Percentiles rank a stretch among this genome's conserved stretches.
Conservation (phyloP, 2,888 invertebrate species). For the Sacculina carcini region DNA sequence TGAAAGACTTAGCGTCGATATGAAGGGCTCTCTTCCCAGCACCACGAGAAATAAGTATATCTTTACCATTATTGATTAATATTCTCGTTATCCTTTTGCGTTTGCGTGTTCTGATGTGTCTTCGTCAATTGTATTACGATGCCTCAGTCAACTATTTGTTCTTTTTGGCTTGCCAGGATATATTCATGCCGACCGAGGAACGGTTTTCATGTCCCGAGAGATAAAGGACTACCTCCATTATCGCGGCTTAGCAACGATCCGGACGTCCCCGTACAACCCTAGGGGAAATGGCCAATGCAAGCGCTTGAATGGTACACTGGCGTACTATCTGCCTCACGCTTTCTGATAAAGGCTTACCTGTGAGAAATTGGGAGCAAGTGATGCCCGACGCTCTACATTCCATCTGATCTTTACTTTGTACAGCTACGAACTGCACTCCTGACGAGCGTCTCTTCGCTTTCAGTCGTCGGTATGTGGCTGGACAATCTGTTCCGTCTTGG, state of each 20-base stretch:
- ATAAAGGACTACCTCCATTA: conserved; percentile 8
- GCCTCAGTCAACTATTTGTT: conserved; percentile 11
- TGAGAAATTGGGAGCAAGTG: conserved; percentile 8
- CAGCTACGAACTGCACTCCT: conserved; percentile 3
- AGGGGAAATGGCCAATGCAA: conserved; percentile 11
- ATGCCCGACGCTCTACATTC: conserved; percentile 12
- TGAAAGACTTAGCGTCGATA: conserved; percentile 14
- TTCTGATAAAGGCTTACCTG: conserved; percentile 1
- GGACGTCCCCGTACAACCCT: conserved; percentile 11
- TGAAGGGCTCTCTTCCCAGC: conserved; percentile 14
- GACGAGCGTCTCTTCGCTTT: neutral
- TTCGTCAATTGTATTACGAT: conserved; percentile 8
- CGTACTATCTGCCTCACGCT: conserved; percentile 8
- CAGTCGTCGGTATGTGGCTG: neutral
- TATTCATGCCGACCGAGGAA: conserved; percentile 14
- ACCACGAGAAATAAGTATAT: conserved; percentile 11
- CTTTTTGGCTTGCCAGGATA: conserved; percentile 11
- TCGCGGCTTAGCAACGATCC: conserved; percentile 11
- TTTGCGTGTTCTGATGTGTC: conserved; percentile 12
- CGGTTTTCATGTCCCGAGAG: conserved; percentile 13
- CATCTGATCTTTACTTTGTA: conserved; percentile 10
- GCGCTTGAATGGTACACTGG: conserved; percentile 13
- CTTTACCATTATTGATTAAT: conserved; percentile 14
- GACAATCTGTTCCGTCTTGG: neutral
- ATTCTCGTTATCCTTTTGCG: conserved; percentile 14